phyloP scores from a whole-genome alignment of 2,888 invertebrate genomes.

The Noctua janthina region DNA sequence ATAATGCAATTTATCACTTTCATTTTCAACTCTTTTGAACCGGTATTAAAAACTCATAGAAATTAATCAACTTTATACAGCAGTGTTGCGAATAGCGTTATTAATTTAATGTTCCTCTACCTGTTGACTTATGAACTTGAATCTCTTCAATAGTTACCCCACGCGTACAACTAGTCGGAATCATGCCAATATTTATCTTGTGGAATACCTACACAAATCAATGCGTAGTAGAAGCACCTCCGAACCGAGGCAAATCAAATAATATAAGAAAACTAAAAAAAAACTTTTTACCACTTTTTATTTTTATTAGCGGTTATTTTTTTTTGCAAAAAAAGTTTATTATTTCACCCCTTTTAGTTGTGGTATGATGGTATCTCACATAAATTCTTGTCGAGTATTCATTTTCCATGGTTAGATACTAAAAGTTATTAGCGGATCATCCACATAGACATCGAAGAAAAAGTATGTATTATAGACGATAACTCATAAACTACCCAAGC shows the following conservation, averaged over 20 bases:
- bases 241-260: too few relatives aligned
- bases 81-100: background rate
- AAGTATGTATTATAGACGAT: too few relatives aligned
- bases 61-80: background rate
- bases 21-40: slow-evolving; percentile 22
- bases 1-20: slow-evolving; percentile 37
- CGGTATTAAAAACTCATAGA: background rate
- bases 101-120: slow-evolving; percentile 5
- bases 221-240: too few relatives aligned
- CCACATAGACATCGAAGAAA: background rate
- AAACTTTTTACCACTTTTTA: background rate
- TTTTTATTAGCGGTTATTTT: background rate
- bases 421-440: background rate
- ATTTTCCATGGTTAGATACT: background rate
- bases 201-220: background rate
- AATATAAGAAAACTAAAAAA: too few relatives aligned
- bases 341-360: background rate
- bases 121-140: slow-evolving; percentile 14
- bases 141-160: background rate
- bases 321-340: background rate
- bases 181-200: background rate
- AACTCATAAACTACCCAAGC: too few relatives aligned
- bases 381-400: background rate
- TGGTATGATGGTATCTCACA: background rate
- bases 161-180: background rate